Conservation (phyloP, 2,113 vertebrate genomes). For the Oostethus manadensis region DNA sequence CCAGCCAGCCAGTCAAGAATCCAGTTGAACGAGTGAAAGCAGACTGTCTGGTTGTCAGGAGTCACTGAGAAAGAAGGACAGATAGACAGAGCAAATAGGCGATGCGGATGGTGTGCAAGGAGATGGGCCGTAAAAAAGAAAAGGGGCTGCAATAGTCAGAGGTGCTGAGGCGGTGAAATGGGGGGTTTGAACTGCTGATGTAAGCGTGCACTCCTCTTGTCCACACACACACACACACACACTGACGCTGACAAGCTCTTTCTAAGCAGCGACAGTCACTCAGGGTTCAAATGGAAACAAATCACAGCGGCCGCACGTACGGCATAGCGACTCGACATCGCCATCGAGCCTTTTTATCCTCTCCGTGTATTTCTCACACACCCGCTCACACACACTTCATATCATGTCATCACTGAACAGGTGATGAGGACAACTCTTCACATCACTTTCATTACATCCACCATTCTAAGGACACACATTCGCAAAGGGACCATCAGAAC, state of each 20-base stretch:
- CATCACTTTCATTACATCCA: too few relatives aligned
- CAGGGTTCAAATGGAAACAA: conserved; percentile 58
- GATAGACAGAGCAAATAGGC: conserved; percentile 42
- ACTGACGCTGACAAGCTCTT: conserved; percentile 40
- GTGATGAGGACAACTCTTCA: too few relatives aligned
- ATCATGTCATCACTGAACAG: too few relatives aligned
- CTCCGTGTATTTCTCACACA: too few relatives aligned
- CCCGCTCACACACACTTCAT: too few relatives aligned
- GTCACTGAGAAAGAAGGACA: conserved; percentile 21
- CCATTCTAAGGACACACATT: too few relatives aligned
- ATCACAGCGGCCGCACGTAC: conserved; percentile 21
- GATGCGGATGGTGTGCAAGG: conserved; percentile 36
- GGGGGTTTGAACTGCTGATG: conserved; percentile 65
- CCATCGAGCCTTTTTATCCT: too few relatives aligned
- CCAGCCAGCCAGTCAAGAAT: conserved; percentile 5
- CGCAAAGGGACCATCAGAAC: neutral
- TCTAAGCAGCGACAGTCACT: conserved; percentile 53
- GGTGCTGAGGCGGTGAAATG: conserved; percentile 69
- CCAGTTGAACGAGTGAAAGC: conserved; percentile 1
- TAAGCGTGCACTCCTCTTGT: conserved; percentile 51
- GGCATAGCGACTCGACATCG: too few relatives aligned
- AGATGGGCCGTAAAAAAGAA: conserved; percentile 56
- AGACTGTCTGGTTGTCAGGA: conserved; percentile 23
- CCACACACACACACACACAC: conserved; percentile 18
- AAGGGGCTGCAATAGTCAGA: conserved; percentile 56